phyloP scores from a whole-genome alignment of 2,888 invertebrate genomes.

The Megaustenia siamemsis region DNA sequence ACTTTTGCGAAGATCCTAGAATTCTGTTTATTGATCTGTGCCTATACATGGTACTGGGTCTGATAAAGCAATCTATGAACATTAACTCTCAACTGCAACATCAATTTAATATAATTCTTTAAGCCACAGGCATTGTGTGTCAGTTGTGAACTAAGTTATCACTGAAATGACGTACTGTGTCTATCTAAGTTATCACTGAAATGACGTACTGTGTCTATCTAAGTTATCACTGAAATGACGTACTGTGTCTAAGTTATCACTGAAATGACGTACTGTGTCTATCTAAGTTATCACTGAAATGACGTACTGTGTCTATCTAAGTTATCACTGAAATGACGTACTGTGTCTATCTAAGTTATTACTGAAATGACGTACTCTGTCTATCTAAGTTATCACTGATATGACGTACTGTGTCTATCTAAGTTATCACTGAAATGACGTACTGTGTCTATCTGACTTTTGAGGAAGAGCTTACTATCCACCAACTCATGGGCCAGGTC shows the following conservation, averaged over 20 bases:
- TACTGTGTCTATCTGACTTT: slow-evolving; percentile 81
- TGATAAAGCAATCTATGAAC: not conserved
- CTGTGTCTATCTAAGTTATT: slow-evolving; percentile 81
- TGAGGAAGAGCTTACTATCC: slow-evolving; percentile 82
- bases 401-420: slow-evolving; percentile 76
- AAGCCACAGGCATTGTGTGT: too few relatives aligned
- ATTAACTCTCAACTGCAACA: not conserved
- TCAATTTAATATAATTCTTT: too few relatives aligned
- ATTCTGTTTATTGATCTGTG: too few relatives aligned
- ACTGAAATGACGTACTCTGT: too few relatives aligned
- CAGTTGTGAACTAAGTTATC: not conserved
- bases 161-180: too few relatives aligned
- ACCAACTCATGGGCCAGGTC: slow-evolving; percentile 83
- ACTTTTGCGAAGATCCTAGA: too few relatives aligned
- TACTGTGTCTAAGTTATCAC: not conserved
- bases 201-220: slow-evolving; percentile 76
- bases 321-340: slow-evolving; percentile 54
- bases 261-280: slow-evolving; percentile 68
- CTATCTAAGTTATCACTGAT: not conserved
- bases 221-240: too few relatives aligned
- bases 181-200: not conserved
- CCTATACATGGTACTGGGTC: too few relatives aligned
- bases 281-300: too few relatives aligned
- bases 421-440: not conserved
- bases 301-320: too few relatives aligned